Evolutionary conservation across 2,113 vertebrate species (phyloP).

Genomic region (Pangasianodon hypophthalmus): DNA sequence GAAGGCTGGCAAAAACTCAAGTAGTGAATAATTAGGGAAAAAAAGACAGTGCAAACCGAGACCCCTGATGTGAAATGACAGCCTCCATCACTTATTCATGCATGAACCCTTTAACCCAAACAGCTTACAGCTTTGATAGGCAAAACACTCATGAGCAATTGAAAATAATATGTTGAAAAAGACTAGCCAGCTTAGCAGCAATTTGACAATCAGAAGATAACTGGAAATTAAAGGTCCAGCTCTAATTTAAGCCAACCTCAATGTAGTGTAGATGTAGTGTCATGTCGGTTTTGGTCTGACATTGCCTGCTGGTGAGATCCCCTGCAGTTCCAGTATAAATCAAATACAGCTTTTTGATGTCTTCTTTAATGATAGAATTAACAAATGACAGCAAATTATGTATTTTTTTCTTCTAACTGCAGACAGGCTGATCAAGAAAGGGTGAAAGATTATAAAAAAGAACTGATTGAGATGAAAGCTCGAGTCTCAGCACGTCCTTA

Average conservation of each 20-base stretch:
- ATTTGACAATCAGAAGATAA: background rate
- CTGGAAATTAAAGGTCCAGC: background rate
- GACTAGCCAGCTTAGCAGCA: background rate
- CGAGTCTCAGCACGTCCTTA: slow-evolving; percentile 84
- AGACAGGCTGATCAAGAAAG: slow-evolving; percentile 84
- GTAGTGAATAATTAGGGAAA: no score
- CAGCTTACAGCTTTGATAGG: background rate
- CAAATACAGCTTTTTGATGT: background rate
- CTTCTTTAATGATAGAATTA: background rate
- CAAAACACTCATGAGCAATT: background rate
- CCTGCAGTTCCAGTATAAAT: background rate
- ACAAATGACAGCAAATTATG: background rate
- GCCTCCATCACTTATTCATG: background rate
- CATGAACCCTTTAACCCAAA: background rate
- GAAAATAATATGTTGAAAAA: background rate
- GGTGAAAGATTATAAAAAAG: slow-evolving; percentile 84
- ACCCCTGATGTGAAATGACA: background rate
- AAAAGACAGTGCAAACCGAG: background rate
- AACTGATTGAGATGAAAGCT: slow-evolving; percentile 86
- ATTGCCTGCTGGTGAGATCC: background rate
- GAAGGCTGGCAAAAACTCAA: background rate
- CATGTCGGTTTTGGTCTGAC: background rate
- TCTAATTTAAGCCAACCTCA: background rate
- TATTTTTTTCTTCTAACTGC: slow-evolving; percentile 57
- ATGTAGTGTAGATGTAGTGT: background rate